Base-by-base conservation (phyloP, 1,140 invertebrate genomes). In the Pissodes strobi region DNA sequence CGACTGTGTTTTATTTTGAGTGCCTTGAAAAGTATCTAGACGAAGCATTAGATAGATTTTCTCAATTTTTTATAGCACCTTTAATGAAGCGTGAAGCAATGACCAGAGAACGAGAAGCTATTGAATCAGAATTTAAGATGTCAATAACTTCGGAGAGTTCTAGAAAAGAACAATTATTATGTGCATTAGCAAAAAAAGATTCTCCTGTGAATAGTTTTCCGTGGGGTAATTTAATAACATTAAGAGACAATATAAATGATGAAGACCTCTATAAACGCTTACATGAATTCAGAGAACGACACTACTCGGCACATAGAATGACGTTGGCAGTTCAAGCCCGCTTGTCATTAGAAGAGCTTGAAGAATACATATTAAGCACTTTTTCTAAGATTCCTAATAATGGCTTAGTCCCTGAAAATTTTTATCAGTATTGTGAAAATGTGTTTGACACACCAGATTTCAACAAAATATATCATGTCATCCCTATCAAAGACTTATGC, bases 271-370 rank as follows among this genome's bases (percentile, higher is more conserved):
- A 90, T 64, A 71, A 82, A 48, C 79, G 83, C 8, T 78, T 96
- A 1, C 87, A 94, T 63, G 86, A 92, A 51, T 95, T 96, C 74
- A 84, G 91, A 53, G 82, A 85, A 68, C 79, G 88, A 37, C 90
- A 94, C 78, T 98, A 98, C 72, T 91, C 91, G 19, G 90, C 92
- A 3, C 89, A 96, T 73, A 82, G 93, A 60, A 97, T 97, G 93
- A 93, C 87, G 34, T 73, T 97, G 2, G 87, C 90, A 64, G 83
- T 97, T 38, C 85, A 93, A 84, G 91, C 91, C 2, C 86, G 90
- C 74, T 81, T 95, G 72, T 83, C 89, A 9, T 79, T 96, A 3
- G 86, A 92, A 59, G 84, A 83, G 0, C 72, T 98, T 41, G 88
- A 93, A 76, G 76, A 83, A 5, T 86, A 85, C 73, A 87, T 91